phyloP scores from a whole-genome alignment of 2,888 invertebrate species.

The Boloria euphrosyne region DNA sequence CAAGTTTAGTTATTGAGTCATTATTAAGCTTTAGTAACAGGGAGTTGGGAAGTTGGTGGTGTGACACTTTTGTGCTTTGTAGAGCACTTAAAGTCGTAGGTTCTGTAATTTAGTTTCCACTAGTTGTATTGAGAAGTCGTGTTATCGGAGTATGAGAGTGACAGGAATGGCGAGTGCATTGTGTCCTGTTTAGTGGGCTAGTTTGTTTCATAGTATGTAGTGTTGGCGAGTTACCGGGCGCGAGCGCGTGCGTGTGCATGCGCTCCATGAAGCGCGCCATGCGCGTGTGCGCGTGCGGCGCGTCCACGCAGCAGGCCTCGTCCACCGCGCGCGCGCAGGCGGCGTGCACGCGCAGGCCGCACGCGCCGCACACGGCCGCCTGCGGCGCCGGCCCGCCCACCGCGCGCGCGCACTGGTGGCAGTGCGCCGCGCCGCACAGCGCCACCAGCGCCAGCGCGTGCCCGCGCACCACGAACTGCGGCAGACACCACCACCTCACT shows the following conservation, averaged over 20 bases:
- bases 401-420: constrained; percentile 95
- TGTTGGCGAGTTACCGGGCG: too few species aligned
- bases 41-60: too few species aligned
- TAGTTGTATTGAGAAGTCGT: too few species aligned
- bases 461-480: constrained; percentile 89
- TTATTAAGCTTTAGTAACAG: too few species aligned
- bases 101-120: too few species aligned
- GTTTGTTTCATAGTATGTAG: too few species aligned
- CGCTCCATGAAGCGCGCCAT: constrained; percentile 89
- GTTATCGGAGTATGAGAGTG: too few species aligned
- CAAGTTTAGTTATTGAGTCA: too few species aligned
- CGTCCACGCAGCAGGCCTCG: constrained; percentile 90
- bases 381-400: constrained; percentile 98
- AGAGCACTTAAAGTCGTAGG: too few species aligned
- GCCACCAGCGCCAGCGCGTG: constrained; percentile 96
- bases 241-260: constrained; percentile 52
- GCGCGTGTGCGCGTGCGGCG: constrained; percentile 79
- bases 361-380: constrained; percentile 97
- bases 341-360: constrained; percentile 93
- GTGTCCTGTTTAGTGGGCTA: too few species aligned
- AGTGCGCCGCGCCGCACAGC: constrained; percentile 86
- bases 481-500: constrained; percentile 34
- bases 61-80: too few species aligned
- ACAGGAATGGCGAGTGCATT: too few species aligned
- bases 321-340: constrained; percentile 89